Base-by-base conservation (phyloP, 1,140 invertebrate species). In the Drosophila nikananu region DNA sequence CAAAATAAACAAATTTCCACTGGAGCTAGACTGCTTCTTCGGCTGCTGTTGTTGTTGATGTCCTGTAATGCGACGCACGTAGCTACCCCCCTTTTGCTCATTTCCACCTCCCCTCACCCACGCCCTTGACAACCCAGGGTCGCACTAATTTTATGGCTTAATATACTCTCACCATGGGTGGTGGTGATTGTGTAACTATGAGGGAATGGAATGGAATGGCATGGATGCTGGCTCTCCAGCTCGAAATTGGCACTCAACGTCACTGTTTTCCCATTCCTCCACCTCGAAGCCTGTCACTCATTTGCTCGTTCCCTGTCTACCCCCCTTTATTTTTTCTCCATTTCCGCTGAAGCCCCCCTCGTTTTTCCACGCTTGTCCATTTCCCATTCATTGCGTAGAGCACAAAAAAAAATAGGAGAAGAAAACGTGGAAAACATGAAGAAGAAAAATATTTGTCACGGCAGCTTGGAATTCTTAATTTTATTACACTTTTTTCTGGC, bases 391-490 rank as follows among this genome's bases (percentile, higher is more conserved):
- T 79, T 83, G 68, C 71, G 68, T 64, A 58, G 72, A 73, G 58
- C 23, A 60, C 44, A 66, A 59, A 62, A 63, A 27, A 32, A 35
- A 37, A 39, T 8, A 55, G 21, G n/a, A 37, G 52, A 37, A 37
- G 54, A 23, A 57, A 57, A 57, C 54, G 54, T 57, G 39, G 32
- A 51, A 62, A 62, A 57, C 32, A 68, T 55, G 37, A 54, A 66
- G 44, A 66, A 58, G 55, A 86, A 71, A 79, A 79, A 90, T 74
- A 91, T 91, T 91, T 91, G 87, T 91, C 89, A 91, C 89, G 89
- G 89, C 87, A 91, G 89, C 87, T 91, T 87, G 87, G 87, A 91
- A 91, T 91, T 91, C 83, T 84, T 91, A 91, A 91, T 91, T 91
- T 91, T 91, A 91, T 91, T 91, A 89, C 87, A 80, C 68, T 87